Evolutionary conservation across 1,140 invertebrate species (phyloP).

Genomic region (Eulimnadia texana): DNA sequence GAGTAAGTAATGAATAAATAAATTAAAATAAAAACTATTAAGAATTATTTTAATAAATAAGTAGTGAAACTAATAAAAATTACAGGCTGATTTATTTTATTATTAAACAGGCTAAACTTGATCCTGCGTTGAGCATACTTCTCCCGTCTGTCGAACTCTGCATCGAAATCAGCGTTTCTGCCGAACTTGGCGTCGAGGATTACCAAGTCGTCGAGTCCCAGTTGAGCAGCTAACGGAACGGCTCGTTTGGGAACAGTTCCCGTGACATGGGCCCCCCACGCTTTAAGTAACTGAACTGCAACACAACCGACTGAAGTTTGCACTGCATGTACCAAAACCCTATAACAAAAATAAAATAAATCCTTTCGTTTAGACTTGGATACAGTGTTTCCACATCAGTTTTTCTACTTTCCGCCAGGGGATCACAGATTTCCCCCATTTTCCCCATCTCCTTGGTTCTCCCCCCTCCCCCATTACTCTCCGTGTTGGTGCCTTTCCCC

Average conservation of each 20-base stretch:
- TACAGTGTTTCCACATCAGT: too few species aligned
- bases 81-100: too few species aligned
- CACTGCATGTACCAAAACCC: conserved; percentile 51
- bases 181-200: conserved; percentile 23
- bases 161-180: conserved; percentile 20
- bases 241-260: conserved; percentile 37
- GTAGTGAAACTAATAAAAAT: too few species aligned
- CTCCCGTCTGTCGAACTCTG: conserved; percentile 13
- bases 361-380: background rate
- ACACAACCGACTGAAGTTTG: conserved; percentile 53
- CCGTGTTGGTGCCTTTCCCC: too few species aligned
- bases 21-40: too few species aligned
- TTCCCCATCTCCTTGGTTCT: too few species aligned
- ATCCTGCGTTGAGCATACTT: background rate
- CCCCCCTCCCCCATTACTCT: too few species aligned
- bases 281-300: conserved; percentile 49
- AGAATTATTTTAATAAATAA: too few species aligned
- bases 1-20: too few species aligned
- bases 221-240: conserved; percentile 35
- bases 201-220: conserved; percentile 41
- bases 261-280: conserved; percentile 46
- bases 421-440: too few species aligned
- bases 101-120: too few species aligned
- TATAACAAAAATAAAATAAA: conserved; percentile 27
- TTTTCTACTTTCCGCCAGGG: too few species aligned